Evolutionary conservation across 2,888 invertebrate genomes (phyloP).

Genomic region (Torymus aiolomorphi): DNA sequence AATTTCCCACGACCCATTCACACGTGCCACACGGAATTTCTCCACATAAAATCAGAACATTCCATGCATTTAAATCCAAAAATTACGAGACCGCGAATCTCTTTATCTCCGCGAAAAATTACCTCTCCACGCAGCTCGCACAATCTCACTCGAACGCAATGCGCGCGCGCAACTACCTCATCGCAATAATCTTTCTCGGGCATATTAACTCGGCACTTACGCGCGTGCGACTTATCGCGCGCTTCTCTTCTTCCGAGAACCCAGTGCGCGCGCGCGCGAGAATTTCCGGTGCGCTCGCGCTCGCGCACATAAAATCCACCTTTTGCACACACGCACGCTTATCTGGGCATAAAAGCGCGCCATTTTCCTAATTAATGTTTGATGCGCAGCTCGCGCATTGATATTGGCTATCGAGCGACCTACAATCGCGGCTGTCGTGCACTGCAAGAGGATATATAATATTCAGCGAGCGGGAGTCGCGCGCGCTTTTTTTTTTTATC

Average conservation of each 20-base stretch:
- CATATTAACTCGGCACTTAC: constrained; percentile 31
- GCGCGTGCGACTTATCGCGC: constrained; percentile 27
- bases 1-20: no score
- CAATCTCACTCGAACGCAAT: no score
- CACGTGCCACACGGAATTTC: no score
- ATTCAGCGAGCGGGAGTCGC: constrained; percentile 5
- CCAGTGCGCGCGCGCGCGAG: neutral
- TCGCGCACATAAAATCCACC: neutral
- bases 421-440: constrained; percentile 24
- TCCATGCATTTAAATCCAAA: constrained; percentile 6
- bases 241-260: constrained; percentile 6
- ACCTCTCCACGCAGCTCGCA: no score
- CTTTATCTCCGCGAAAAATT: no score
- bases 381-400: constrained; percentile 59
- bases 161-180: no score
- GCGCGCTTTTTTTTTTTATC: neutral
- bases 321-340: no score
- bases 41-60: no score
- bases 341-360: constrained; percentile 43
- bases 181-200: neutral
- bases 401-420: constrained; percentile 61
- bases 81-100: neutral
- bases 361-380: constrained; percentile 69
- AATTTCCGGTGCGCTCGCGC: neutral
- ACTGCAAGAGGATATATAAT: neutral